Evolutionary conservation across 2,797 vertebrate genomes (phyloP).

Genomic region (Eremophila alpestris): DNA sequence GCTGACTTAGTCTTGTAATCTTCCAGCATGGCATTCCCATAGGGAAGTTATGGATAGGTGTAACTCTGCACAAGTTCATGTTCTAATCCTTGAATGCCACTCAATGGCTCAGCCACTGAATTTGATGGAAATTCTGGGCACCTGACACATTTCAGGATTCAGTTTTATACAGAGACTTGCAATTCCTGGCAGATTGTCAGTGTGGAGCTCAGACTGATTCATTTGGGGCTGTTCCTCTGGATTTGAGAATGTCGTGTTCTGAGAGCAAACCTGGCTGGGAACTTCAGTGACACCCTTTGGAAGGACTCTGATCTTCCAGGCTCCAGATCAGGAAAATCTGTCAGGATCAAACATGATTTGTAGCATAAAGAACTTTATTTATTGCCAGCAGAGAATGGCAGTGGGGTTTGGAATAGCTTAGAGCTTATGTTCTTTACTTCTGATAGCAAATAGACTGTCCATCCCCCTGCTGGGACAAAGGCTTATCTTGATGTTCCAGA

Average conservation of each 20-base stretch:
- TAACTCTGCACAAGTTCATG: neutral
- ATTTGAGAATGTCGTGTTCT: neutral
- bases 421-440: neutral
- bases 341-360: neutral
- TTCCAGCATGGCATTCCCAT: neutral
- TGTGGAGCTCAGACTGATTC: neutral
- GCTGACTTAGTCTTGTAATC: constrained; percentile 31
- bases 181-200: neutral
- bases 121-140: neutral
- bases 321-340: neutral
- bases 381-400: neutral
- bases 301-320: neutral
- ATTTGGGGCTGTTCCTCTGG: neutral
- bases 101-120: neutral
- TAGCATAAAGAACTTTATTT: neutral
- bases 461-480: neutral
- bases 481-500: neutral
- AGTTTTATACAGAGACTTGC: neutral
- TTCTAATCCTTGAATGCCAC: constrained; percentile 16
- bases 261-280: neutral
- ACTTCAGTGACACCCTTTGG: neutral
- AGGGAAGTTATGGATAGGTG: constrained; percentile 27
- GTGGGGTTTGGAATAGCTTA: neutral
- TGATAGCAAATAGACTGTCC: neutral
- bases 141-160: neutral